Conservation (phyloP, 1,140 invertebrate species). For the Drosophila parvula region DNA sequence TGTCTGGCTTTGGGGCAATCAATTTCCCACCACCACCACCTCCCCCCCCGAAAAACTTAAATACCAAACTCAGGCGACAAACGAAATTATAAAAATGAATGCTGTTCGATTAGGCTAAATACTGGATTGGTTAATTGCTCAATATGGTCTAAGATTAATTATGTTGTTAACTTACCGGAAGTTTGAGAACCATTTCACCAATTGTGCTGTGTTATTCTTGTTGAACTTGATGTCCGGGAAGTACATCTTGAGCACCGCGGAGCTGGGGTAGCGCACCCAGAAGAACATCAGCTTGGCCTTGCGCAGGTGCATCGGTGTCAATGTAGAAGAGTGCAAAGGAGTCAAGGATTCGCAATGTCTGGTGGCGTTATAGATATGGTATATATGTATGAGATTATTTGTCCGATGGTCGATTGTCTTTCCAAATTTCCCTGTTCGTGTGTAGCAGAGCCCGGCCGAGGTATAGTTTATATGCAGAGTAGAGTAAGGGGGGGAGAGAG, state of each 20-base stretch:
- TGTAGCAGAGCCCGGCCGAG: conserved; percentile 14
- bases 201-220: conserved; percentile 99
- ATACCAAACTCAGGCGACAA: conserved; percentile 32
- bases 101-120: conserved; percentile 52
- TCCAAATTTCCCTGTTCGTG: conserved; percentile 61
- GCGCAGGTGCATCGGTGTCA: conserved; percentile 99
- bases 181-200: conserved; percentile 99
- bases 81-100: conserved; percentile 76
- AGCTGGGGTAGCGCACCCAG: conserved; percentile 99
- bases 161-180: conserved; percentile 93
- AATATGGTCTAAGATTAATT: neutral
- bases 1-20: conserved; percentile 45
- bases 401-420: conserved; percentile 58
- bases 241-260: conserved; percentile 99
- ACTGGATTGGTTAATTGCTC: conserved; percentile 9
- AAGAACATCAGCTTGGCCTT: conserved; percentile 99
- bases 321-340: conserved; percentile 94
- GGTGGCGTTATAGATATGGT: conserved; percentile 55
- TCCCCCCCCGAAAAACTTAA: conserved; percentile 1
- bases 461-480: neutral
- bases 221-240: conserved; percentile 99
- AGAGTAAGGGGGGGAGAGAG: conserved; percentile 1
- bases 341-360: conserved; percentile 87
- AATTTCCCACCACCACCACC: conserved; percentile 1
- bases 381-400: conserved; percentile 30